These are phyloP conservation scores for Tonatia bakeri DNA, from an alignment of 2,113 vertebrate species.

Conservation along the genomic window DNA sequence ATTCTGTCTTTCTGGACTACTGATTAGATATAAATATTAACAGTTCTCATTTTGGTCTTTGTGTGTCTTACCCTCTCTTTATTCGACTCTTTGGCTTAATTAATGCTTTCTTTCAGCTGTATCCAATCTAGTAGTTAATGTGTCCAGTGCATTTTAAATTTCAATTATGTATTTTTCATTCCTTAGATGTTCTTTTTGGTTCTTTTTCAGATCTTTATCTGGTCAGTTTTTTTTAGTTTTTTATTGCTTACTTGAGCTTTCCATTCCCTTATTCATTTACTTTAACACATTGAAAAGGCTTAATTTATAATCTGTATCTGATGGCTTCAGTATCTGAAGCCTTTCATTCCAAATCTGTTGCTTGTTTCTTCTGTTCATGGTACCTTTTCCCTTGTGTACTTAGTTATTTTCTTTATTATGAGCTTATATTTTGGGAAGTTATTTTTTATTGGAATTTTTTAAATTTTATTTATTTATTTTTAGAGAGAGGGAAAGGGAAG, in stretches of 20 bases:
- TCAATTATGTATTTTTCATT: background rate
- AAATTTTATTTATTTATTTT: too few relatives aligned
- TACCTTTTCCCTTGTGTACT: background rate
- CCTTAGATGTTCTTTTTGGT: background rate
- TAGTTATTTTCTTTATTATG: background rate
- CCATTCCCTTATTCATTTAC: background rate
- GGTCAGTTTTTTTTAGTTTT: background rate
- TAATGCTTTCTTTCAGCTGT: background rate
- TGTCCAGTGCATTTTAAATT: background rate
- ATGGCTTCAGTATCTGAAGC: background rate
- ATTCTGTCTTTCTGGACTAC: background rate
- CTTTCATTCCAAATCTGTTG: background rate
- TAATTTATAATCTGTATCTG: background rate
- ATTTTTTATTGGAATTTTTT: too few relatives aligned
- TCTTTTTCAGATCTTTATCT: background rate
- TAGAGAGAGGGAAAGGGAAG: too few relatives aligned
- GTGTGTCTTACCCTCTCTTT: background rate
- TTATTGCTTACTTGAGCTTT: background rate
- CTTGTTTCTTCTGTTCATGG: background rate
- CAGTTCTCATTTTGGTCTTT: background rate
- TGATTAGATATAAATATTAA: background rate
- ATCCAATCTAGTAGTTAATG: background rate
- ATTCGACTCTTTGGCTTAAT: background rate
- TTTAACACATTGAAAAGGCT: slow-evolving; percentile 8
- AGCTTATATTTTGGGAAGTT: background rate